These are phyloP conservation scores for Drosophila nebulosa DNA, from an alignment of 1,140 invertebrate species.

Conservation along the genomic window DNA sequence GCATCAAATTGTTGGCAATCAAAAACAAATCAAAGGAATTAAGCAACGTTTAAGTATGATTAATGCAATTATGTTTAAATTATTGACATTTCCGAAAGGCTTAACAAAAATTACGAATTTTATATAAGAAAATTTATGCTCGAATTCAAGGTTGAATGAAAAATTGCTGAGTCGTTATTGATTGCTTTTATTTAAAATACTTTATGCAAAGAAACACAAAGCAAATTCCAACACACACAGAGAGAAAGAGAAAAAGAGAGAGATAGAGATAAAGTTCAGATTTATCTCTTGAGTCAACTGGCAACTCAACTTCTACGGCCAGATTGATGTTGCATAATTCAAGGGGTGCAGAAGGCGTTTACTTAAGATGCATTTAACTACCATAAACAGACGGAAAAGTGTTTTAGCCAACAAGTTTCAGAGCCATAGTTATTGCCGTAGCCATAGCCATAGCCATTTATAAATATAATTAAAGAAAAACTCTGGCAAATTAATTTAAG, in stretches of 20 bases:
- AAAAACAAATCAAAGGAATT: too few relatives aligned
- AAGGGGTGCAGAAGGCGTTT: background rate
- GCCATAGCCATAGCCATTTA: slow-evolving; percentile 50
- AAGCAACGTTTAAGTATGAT: too few relatives aligned
- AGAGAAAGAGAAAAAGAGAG: slow-evolving; percentile 6
- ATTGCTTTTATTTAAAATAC: slow-evolving; percentile 51
- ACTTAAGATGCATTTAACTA: slow-evolving; percentile 39
- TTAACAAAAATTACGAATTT: background rate
- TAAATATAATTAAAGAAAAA: slow-evolving; percentile 70
- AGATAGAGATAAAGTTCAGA: slow-evolving; percentile 40
- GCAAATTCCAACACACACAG: background rate
- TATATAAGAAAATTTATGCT: background rate
- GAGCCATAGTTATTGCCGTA: slow-evolving; percentile 28
- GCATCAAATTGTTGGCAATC: too few relatives aligned
- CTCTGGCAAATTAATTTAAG: slow-evolving; percentile 68
- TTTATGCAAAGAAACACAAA: slow-evolving; percentile 45
- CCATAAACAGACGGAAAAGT: slow-evolving; percentile 45
- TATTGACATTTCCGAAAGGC: too few relatives aligned
- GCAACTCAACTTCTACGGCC: slow-evolving; percentile 13
- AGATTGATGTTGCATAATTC: slow-evolving; percentile 67
- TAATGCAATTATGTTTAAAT: too few relatives aligned
- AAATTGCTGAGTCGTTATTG: background rate
- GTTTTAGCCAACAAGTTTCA: slow-evolving; percentile 52
- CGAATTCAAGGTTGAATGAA: background rate
- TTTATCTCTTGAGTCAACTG: background rate